These are phyloP conservation scores for Pongo pygmaeus DNA, from an alignment of 2,113 vertebrate genomes.

Conservation along the genomic window DNA sequence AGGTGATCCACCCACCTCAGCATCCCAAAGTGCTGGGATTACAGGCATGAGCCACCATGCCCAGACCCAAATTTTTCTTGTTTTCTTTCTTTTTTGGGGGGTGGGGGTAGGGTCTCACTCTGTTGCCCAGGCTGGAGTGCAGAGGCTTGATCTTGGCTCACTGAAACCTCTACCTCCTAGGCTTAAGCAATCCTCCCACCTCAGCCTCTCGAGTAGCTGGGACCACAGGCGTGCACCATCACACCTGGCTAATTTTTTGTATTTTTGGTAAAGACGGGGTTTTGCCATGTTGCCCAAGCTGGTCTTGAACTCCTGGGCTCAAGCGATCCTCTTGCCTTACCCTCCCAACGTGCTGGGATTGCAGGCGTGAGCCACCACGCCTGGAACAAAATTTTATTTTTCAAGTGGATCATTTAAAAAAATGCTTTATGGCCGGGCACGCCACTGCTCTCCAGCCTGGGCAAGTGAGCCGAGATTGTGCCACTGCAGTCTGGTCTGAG, in stretches of 20 bases:
- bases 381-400: too few relatives aligned
- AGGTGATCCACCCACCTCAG: too few relatives aligned
- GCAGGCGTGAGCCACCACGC: background rate
- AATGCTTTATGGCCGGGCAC: too few relatives aligned
- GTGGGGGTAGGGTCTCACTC: background rate
- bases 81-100: too few relatives aligned
- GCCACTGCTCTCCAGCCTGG: too few relatives aligned
- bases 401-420: too few relatives aligned
- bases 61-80: too few relatives aligned
- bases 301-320: background rate
- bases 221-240: background rate
- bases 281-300: background rate
- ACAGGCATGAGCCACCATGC: too few relatives aligned
- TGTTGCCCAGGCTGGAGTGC: background rate
- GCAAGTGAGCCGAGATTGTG: too few relatives aligned
- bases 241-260: background rate
- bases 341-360: background rate
- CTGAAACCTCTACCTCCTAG: background rate
- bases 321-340: background rate
- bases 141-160: background rate
- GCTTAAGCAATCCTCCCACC: background rate
- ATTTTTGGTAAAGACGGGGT: background rate
- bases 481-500: too few relatives aligned
- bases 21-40: too few relatives aligned
- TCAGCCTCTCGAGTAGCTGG: background rate